phyloP scores from a whole-genome alignment of 2,888 invertebrate genomes.

The Thelaira solivaga region DNA sequence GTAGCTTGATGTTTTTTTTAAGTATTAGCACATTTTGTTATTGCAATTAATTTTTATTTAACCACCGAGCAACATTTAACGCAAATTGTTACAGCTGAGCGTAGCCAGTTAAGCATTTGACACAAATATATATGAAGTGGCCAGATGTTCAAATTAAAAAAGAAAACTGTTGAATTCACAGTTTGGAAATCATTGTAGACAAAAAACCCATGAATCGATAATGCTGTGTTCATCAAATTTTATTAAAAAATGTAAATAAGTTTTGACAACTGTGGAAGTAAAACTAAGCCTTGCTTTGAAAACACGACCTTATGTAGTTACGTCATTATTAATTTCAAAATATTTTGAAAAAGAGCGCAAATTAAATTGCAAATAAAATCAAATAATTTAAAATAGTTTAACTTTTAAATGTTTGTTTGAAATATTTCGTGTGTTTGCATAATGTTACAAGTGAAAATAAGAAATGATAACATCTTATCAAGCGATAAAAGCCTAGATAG shows the following conservation, averaged over 20 bases:
- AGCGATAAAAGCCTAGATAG: constrained; percentile 63
- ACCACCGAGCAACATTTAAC: too few relatives aligned
- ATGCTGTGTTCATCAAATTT: constrained; percentile 8
- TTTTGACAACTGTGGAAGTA: too few relatives aligned
- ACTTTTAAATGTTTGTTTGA: neutral
- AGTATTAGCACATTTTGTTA: constrained; percentile 34
- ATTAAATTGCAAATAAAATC: neutral
- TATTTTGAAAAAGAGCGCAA: constrained; percentile 6
- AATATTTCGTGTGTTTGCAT: constrained; percentile 12
- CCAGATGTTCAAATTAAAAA: neutral
- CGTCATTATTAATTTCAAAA: constrained; percentile 35
- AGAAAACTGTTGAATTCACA: constrained; percentile 17
- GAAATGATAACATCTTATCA: neutral
- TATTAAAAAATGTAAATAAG: too few relatives aligned
- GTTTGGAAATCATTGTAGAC: constrained; percentile 14
- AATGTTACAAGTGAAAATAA: constrained; percentile 6
- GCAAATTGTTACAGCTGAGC: constrained; percentile 35
- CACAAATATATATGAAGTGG: neutral
- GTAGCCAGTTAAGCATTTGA: constrained; percentile 21
- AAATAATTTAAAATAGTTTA: neutral
- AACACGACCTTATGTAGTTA: too few relatives aligned
- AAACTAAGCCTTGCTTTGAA: too few relatives aligned
- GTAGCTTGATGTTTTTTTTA: neutral
- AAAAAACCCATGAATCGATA: neutral
- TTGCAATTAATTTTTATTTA: constrained; percentile 1